Percentiles rank a stretch among this genome's conserved stretches.
These are phyloP conservation scores for Drosophila vallismaia DNA, from an alignment of 2,888 invertebrate species.

Conservation along the genomic window DNA sequence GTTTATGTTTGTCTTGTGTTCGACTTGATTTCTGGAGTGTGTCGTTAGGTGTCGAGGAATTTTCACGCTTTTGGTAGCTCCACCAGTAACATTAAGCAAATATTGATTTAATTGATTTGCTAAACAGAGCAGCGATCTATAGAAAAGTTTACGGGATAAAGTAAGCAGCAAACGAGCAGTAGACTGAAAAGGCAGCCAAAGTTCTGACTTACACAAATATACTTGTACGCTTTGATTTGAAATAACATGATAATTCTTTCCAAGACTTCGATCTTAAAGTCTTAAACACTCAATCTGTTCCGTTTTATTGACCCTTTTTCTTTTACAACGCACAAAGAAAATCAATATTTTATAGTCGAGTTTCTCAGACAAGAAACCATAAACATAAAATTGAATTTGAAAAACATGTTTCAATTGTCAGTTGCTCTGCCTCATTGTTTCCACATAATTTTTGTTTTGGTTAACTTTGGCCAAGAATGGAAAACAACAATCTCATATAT, in stretches of 20 bases:
- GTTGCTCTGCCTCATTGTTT: constrained; percentile 69
- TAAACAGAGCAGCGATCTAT: constrained; percentile 46
- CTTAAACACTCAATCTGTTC: not conserved
- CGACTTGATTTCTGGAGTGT: constrained; percentile 76
- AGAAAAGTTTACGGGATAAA: not conserved
- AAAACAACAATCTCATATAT: constrained; percentile 55
- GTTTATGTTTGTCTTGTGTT: constrained; percentile 61
- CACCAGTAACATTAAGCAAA: constrained; percentile 56
- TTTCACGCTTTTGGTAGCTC: constrained; percentile 64
- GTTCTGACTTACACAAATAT: not conserved
- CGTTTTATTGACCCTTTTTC: not conserved
- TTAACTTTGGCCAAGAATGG: constrained; percentile 38
- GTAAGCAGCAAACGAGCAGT: not conserved
- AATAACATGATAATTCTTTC: not conserved
- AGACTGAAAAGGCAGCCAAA: not conserved
- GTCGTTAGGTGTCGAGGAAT: constrained; percentile 58
- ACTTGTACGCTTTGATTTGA: not conserved
- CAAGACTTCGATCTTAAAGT: not conserved
- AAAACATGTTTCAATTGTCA: constrained; percentile 38
- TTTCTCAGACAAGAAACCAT: constrained; percentile 14
- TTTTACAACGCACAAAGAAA: not conserved
- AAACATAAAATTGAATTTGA: constrained; percentile 35
- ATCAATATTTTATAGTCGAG: constrained; percentile 34
- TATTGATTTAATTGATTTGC: constrained; percentile 74
- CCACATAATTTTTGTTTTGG: constrained; percentile 68